Evolutionary conservation across 2,113 vertebrate species (phyloP), one percentile per base, ranked within the genome.

Genomic region (Cyanoramphus novaezelandiae): DNA sequence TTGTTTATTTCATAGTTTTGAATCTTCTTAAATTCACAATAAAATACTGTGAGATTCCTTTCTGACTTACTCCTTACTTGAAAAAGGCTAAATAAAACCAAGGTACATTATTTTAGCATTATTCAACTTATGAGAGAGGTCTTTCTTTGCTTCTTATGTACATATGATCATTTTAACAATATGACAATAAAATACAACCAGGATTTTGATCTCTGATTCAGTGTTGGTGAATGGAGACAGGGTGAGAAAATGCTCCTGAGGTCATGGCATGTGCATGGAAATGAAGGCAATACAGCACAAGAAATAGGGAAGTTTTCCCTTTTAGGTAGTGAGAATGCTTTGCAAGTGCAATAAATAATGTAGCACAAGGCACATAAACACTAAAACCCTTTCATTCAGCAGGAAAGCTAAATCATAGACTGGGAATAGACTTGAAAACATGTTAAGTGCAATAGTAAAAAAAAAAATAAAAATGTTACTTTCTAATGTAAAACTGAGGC

Each of bases 391-490:
- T 93, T 85, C 29, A 87, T 80, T 91, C 65, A 90, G 47, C 23
- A 82, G 71, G 75, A 57, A 89, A 90, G 3, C 17, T 82, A 81
- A 94, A 71, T 92, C 86, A 55, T 29, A 90, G 39, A 62, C 39
- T 89, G 50, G 8, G 24, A 96, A 4, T 47, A 95, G 24, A 87
- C 31, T 87, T 93, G 74, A 93, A 91, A 94, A 89, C 14, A 49
- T 35, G 18, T 67, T 89, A 95, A 96, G 78, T 83, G 90, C 31
- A 95, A 24, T 29, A 28, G 20, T 59, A 71, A 94, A 92, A 93
- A 78, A 78, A 44, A 37, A 55, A 21, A 39, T 39, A 39, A 4
- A 3, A 57, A 14, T 14, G 2, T 8, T 59, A n/a, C 55, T 59
- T 59, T 74, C 82, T 74, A 62, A 94, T 78, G 55, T 60, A 93